Conservation (phyloP, 2,888 invertebrate species). For the Enchytraeus crypticus region DNA sequence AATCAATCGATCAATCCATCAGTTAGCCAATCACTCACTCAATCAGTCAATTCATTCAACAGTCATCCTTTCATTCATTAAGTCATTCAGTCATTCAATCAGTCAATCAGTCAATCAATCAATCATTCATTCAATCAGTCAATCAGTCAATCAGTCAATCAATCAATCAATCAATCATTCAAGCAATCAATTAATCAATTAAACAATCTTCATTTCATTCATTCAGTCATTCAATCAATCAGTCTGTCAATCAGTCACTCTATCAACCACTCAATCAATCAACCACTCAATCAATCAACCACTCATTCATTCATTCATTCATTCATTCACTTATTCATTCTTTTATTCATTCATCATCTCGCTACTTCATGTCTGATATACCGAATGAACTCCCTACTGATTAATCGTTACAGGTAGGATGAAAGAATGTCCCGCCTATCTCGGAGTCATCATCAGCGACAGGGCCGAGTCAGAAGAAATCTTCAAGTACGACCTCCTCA, state of each 20-base stretch:
- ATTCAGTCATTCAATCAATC: not conserved
- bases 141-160: no score
- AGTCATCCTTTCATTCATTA: slow-evolving; percentile 5
- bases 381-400: not conserved
- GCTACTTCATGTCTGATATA: no score
- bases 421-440: slow-evolving; percentile 37
- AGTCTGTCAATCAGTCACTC: not conserved
- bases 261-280: no score
- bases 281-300: not conserved
- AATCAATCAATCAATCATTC: no score
- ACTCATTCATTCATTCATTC: not conserved
- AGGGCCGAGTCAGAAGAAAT: slow-evolving; percentile 23
- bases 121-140: no score
- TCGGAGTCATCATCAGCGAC: slow-evolving; percentile 30
- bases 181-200: not conserved
- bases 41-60: not conserved
- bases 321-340: not conserved
- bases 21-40: no score
- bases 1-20: no score
- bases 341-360: no score
- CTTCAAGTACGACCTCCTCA: slow-evolving; percentile 36
- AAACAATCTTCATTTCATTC: no score
- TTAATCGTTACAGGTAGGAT: slow-evolving; percentile 24
- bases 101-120: no score
- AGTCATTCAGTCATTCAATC: not conserved